Base-by-base conservation (phyloP, 2,888 invertebrate genomes). In the Drosophila sordidula region DNA sequence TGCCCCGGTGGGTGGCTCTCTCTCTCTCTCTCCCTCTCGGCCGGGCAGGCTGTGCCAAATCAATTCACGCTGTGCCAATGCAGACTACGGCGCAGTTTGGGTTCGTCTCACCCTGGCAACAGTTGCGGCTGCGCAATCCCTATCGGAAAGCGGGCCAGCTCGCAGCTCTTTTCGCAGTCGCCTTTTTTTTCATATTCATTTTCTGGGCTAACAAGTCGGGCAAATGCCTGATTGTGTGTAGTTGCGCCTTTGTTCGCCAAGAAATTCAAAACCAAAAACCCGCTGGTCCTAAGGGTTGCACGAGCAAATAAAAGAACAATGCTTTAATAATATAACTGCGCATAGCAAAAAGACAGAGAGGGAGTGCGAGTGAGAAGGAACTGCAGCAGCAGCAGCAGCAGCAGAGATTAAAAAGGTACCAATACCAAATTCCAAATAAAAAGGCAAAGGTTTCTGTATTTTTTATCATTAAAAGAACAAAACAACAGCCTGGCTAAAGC, bases 341-440 rank as follows among this genome's bases (percentile, higher is more conserved):
- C 70, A 81, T 68, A 56, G 75, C 47, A 59, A 36, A 54, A 5
- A 25, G 45, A 18, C n/a, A 14, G 44, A n/a, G 52, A 9, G 12
- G 32, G 41, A 11, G 22, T 4, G 56, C 16, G 29, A 5, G 46
- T 1, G 61, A 18, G 46, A 41, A 46, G 42, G 18, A 25, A n/a
- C 16, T 29, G 12, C 38, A 51, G 41, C 41, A 32, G 3, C 22
- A 22, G 34, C 16, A 22, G 18, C 32, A 39, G 22, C 52, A 52
- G 34, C 41, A 26, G 55, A 86, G 86, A 86, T 86, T 86, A 86
- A 86, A 87, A 89, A 87, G 87, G 81, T 84, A 89, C 89, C 89
- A 87, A 88, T 84, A 77, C 87, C 82, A 75, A 87, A 88, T 88
- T 83, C 88, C 87, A 80, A 83, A 87, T 87, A 87, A 87, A 87